phyloP scores from a whole-genome alignment of 2,888 invertebrate species.

The Microctonus aethiopoides region DNA sequence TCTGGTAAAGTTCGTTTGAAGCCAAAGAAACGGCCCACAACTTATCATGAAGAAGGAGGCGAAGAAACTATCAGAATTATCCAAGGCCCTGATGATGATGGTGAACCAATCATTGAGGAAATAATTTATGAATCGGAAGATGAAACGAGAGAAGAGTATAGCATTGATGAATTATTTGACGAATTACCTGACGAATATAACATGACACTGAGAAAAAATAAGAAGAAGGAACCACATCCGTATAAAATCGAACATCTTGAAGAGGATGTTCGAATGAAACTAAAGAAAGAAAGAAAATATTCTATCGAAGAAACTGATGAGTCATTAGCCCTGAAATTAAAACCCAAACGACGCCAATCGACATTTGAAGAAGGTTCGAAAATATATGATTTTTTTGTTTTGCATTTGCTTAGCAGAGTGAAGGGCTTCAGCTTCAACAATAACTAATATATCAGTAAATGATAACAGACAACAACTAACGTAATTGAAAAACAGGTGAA shows the following conservation, averaged over 20 bases:
- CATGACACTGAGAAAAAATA: slow-evolving; percentile 60
- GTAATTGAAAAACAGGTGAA: slow-evolving; percentile 5
- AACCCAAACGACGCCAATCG: slow-evolving; percentile 75
- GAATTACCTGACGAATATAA: slow-evolving; percentile 63
- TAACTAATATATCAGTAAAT: neutral
- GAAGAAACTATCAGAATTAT: slow-evolving; percentile 80
- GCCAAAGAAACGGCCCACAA: slow-evolving; percentile 76
- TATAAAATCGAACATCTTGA: slow-evolving; percentile 70
- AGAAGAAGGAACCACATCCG: slow-evolving; percentile 56
- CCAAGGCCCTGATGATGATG: slow-evolving; percentile 75
- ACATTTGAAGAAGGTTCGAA: slow-evolving; percentile 77
- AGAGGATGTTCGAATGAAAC: slow-evolving; percentile 67
- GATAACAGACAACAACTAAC: slow-evolving; percentile 2
- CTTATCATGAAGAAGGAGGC: slow-evolving; percentile 81
- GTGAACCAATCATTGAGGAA: slow-evolving; percentile 73
- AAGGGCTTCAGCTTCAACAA: slow-evolving; percentile 47
- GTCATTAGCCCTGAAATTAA: slow-evolving; percentile 77
- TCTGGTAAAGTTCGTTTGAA: slow-evolving; percentile 84
- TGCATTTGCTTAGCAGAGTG: slow-evolving; percentile 22
- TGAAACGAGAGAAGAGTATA: slow-evolving; percentile 71
- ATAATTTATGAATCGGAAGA: slow-evolving; percentile 75
- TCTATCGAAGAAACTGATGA: slow-evolving; percentile 71
- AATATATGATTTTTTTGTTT: neutral
- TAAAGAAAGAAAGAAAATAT: slow-evolving; percentile 66
- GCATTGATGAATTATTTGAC: slow-evolving; percentile 60